Evolutionary conservation across 2,797 vertebrate species (phyloP), one percentile per base, ranked within the genome.

Genomic region (Phoeniculus purpureus): DNA sequence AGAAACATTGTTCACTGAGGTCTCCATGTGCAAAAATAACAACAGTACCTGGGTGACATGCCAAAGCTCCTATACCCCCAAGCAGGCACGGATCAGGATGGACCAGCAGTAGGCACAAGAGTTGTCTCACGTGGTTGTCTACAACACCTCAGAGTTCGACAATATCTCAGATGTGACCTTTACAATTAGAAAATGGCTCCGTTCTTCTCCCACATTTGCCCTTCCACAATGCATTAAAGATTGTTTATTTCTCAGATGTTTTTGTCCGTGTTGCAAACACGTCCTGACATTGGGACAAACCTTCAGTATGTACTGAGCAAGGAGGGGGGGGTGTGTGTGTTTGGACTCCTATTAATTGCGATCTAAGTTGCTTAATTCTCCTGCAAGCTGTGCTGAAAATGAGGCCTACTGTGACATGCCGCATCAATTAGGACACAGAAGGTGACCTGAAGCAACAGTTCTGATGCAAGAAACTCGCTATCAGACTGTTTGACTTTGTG

Each of bases 321-420:
- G 80, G 45, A 74, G 4, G 54, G 29, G 48, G 43, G 31, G 27
- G 37, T n/a, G n/a, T n/a, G n/a, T n/a, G n/a, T n/a, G n/a, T n/a
- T 50, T 85, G 34, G 70, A 52, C 51, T 82, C 31, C 45, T 80
- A 47, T 66, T 85, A 94, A 71, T 25, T 66, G 59, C 74, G 75
- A 88, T 82, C 65, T 72, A 84, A 85, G 37, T 65, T 19, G 0
- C 64, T 86, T 77, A 75, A 80, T 78, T 95, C 68, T 89, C 75
- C 78, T 85, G 40, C 72, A 91, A 92, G 88, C 88, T 95, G 83
- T 75, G 78, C 51, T 94, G 85, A 90, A 91, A 93, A 93, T 72
- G 68, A 95, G 34, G 55, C 85, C 31, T 88, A 65, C 34, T 82
- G 81, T 82, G 90, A 55, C 72, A 85, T 60, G 29, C 79, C 5